Base-by-base conservation (phyloP, 2,888 invertebrate genomes). In the Agriotes lineatus region DNA sequence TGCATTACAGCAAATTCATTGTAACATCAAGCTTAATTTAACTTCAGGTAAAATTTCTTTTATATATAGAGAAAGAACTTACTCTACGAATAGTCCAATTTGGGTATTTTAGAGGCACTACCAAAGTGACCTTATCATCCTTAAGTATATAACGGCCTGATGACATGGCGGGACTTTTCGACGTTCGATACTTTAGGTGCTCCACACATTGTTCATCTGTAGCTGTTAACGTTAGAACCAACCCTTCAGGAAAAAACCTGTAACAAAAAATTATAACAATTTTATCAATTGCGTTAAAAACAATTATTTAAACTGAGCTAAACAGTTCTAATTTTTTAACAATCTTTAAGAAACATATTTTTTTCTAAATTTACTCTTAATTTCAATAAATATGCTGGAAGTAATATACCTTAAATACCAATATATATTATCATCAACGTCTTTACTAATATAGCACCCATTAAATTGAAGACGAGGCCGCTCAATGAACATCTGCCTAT, bases 371-470 rank as follows among this genome's bases (percentile, higher is more conserved):
- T n/a, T n/a, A n/a, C n/a, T n/a, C n/a, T n/a, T n/a, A n/a, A n/a
- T n/a, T n/a, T n/a, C n/a, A n/a, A n/a, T n/a, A n/a, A n/a, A n/a
- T n/a, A n/a, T n/a, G n/a, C n/a, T n/a, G n/a, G n/a, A n/a, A n/a
- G n/a, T n/a, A n/a, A n/a, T n/a, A n/a, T n/a, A 95, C 88, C 96
- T 90, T 76, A 96, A 86, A 80, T 94, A 97, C 70, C 98, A 89
- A 84, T 93, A 98, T 84, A 98, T 98, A 80, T 95, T 93, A 52
- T 98, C 93, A 62, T n/a, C n/a, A n/a, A n/a, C n/a, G n/a, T n/a
- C n/a, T 86, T 94, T 95, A 86, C 96, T 95, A 79, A 98, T 97
- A 85, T 98, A 98, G 83, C 96, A 96, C 44, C 97, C 97, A 83
- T 94, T 90, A 77, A 93, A 94, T 59, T 90, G 89, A 12, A 96